Base-by-base conservation (phyloP, 2,888 invertebrate species). In the Xanthostigma xanthostigma region DNA sequence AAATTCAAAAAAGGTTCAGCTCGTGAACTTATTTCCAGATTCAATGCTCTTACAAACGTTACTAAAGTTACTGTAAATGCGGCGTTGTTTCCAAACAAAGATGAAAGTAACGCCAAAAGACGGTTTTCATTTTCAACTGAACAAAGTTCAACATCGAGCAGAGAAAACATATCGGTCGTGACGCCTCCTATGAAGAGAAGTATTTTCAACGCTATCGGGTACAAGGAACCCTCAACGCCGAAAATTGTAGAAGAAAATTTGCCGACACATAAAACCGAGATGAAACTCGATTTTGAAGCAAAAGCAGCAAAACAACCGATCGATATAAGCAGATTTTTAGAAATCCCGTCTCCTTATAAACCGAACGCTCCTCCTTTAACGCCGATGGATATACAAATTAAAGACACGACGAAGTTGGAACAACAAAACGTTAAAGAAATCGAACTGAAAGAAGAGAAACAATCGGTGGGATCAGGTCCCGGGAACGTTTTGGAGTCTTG, bases 41-140 rank as follows among this genome's bases (percentile, higher is more conserved):
- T 79, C 60, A 78, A 79, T 56, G 74, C 75, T 1, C 71, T 77
- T 46, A 73, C 75, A n/a, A 74, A 70, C 51, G 73, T 73, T 9
- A 72, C 74, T 1, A 74, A 69, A 58, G 70, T 72, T 10, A 71
- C 71, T 3, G 72, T 71, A 2, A 72, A 71, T 52, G 59, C 68
- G 1, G 65, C 65, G 39, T 68, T 74, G 51, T 73, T 75, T 50
- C 64, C 68, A 5, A 56, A 54, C 10, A 57, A 60, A n/a, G 58
- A 60, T 52, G 63, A 59, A 53, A 60, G 53, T 9, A 52, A 49
- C 17, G n/a, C 4, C 36, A 34, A 36, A n/a, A 34, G 36, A 12
- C 36, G 48, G 37, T 48, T 48, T 43, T 48, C 48, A 11, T 48
- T 12, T 36, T 36, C 38, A 33, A 9, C 48, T 8, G 42, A 48